Base-by-base conservation (phyloP, 2,888 invertebrate species). In the Boloria selene region DNA sequence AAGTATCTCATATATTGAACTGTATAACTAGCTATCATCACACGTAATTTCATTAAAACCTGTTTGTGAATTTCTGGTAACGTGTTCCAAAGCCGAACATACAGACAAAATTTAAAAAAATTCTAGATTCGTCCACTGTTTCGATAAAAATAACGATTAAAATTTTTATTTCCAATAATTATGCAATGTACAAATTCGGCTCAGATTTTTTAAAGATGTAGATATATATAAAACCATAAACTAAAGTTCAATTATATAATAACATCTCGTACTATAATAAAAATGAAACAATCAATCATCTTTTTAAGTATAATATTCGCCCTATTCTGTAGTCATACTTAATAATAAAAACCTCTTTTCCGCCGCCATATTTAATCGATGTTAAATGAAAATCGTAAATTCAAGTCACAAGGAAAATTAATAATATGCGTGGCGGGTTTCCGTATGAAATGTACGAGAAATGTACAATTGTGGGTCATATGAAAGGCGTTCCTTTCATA, bases 401-500 rank as follows among this genome's bases (percentile, higher is more conserved):
- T 66, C 66, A 53, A 59, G 62, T 66, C 66, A 62, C 66, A 61
- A 44, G 62, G 50, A 62, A 58, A 66, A 62, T 62, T 66, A 62
- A 66, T 66, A 66, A 64, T 64, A 64, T 62, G 66, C 61, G 62
- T 61, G 52, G 52, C 61, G 26, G 60, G 64, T 53, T 58, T 61
- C 51, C 55, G 45, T 54, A 55, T 65, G 61, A 65, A 65, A 65
- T 65, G 55, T 65, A 65, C 55, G 60, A 64, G 58, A 64, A 53
- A 59, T 64, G 64, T 59, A 64, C 59, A 53, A 53, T 52, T 64
- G 64, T 59, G 53, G 52, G 64, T 42, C 64, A 45, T 59, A 59
- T 64, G 64, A 64, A 59, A 64, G 51, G 50, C 64, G 64, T 51
- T 50, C 65, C 61, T 65, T 61, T 61, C 61, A 65, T 64, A 64